Percentiles rank a stretch among this genome's conserved stretches.
Conservation (phyloP, 1,140 invertebrate species). For the Drosophila malerkotliana region DNA sequence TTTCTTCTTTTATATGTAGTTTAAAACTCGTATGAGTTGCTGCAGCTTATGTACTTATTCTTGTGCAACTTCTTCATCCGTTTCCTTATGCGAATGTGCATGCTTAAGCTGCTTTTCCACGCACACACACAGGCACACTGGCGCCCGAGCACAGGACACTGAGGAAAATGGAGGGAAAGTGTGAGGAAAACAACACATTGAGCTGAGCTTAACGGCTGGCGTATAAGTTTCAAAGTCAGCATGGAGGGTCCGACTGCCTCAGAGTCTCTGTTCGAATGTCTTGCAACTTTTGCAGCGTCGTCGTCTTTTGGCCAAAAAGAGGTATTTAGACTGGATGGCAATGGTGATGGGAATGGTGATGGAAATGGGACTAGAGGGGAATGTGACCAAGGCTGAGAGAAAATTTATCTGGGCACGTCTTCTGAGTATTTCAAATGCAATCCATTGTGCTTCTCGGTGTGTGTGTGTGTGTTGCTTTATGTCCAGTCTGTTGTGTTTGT, state of each 20-base stretch:
- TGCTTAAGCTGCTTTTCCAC: conserved; percentile 63
- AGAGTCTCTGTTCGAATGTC: conserved; percentile 18
- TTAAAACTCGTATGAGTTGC: conserved; percentile 56
- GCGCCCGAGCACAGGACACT: neutral
- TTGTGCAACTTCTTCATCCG: conserved; percentile 74
- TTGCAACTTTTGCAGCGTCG: conserved; percentile 68
- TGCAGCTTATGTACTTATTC: conserved; percentile 70
- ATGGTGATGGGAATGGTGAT: neutral
- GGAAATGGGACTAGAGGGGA: conserved; percentile 10
- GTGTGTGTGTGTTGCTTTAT: conserved; percentile 56
- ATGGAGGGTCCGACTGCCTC: conserved; percentile 28
- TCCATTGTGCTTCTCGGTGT: conserved; percentile 34
- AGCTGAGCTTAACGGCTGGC: conserved; percentile 69
- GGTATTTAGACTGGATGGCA: conserved; percentile 9
- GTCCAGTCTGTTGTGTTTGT: conserved; percentile 74
- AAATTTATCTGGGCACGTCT: conserved; percentile 74
- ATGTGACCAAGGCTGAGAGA: conserved; percentile 9
- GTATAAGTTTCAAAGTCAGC: conserved; percentile 77
- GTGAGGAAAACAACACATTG: conserved; percentile 46
- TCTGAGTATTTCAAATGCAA: conserved; percentile 66
- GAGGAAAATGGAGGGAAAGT: conserved; percentile 8
- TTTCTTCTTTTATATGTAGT: neutral
- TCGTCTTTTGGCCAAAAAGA: conserved; percentile 47
- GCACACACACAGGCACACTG: conserved; percentile 22
- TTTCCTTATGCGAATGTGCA: conserved; percentile 69